phyloP scores from a whole-genome alignment of 2,113 vertebrate species.

The Calidris pugnax region DNA sequence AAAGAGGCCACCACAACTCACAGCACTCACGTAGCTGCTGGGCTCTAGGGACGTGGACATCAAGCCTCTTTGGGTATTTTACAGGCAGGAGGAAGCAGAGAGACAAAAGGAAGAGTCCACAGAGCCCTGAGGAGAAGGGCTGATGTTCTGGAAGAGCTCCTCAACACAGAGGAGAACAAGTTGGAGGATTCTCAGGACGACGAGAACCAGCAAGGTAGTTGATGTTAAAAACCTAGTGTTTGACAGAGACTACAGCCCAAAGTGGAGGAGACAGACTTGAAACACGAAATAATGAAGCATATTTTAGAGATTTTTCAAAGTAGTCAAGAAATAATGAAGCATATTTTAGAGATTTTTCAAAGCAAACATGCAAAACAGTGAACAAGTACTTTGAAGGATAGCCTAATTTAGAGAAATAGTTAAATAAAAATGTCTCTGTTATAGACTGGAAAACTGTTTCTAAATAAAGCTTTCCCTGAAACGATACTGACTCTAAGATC shows the following conservation, averaged over 20 bases:
- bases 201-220: not conserved
- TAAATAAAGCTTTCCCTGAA: not conserved
- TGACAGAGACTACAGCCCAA: not conserved
- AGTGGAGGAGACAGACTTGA: not conserved
- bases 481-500: not conserved
- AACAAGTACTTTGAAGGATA: not conserved
- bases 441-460: not conserved
- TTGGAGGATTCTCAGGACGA: not conserved
- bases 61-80: not conserved
- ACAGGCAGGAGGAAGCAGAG: not conserved
- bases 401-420: not conserved
- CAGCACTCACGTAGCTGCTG: not conserved
- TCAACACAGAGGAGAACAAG: not conserved
- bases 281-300: not conserved
- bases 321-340: not conserved
- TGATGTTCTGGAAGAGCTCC: not conserved
- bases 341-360: not conserved
- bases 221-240: not conserved
- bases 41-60: not conserved
- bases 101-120: not conserved
- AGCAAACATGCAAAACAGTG: not conserved
- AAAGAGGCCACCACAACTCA: not conserved
- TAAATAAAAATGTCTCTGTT: not conserved
- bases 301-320: not conserved
- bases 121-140: not conserved